Percentiles rank a stretch among this genome's conserved stretches.
Evolutionary conservation across 2,888 invertebrate genomes (phyloP).

Genomic region (Temnothorax ravouxi): DNA sequence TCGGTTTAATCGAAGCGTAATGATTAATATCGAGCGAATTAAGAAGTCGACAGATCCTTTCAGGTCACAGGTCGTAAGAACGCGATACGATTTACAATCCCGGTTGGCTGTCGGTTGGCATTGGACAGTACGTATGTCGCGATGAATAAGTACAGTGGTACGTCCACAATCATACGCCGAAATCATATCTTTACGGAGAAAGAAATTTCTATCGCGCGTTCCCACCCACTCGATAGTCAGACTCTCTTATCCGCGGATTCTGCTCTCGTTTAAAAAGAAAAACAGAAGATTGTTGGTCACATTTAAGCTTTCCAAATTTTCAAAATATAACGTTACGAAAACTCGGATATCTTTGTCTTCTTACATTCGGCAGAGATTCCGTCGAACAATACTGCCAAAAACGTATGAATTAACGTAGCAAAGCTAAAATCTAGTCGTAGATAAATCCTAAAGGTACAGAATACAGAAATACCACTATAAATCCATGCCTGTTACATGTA

Average conservation of each 20-base stretch:
- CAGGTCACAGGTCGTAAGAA: slow-evolving; percentile 38
- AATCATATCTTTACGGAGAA: neutral
- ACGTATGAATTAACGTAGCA: slow-evolving; percentile 6
- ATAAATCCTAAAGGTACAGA: slow-evolving; percentile 36
- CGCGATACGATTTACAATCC: slow-evolving; percentile 34
- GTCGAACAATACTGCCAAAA: slow-evolving; percentile 5
- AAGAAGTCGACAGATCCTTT: slow-evolving; percentile 4
- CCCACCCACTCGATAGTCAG: slow-evolving; percentile 17
- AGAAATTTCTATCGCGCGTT: neutral
- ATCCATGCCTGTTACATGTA: slow-evolving; percentile 7
- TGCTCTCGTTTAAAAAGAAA: neutral
- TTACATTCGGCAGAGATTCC: neutral
- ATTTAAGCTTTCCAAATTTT: neutral
- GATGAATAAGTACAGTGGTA: slow-evolving; percentile 47
- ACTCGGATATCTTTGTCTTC: neutral
- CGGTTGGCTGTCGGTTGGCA: neutral
- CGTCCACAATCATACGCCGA: slow-evolving; percentile 1
- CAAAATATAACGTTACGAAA: neutral
- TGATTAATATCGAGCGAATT: slow-evolving; percentile 35
- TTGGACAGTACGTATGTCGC: slow-evolving; percentile 22
- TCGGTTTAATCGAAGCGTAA: slow-evolving; percentile 30
- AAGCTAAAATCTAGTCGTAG: slow-evolving; percentile 41
- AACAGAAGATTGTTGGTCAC: neutral
- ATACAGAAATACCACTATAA: slow-evolving; percentile 50
- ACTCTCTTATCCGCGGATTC: neutral